Conservation (phyloP, 2,888 invertebrate species). For the Iselma pallidipennis region DNA sequence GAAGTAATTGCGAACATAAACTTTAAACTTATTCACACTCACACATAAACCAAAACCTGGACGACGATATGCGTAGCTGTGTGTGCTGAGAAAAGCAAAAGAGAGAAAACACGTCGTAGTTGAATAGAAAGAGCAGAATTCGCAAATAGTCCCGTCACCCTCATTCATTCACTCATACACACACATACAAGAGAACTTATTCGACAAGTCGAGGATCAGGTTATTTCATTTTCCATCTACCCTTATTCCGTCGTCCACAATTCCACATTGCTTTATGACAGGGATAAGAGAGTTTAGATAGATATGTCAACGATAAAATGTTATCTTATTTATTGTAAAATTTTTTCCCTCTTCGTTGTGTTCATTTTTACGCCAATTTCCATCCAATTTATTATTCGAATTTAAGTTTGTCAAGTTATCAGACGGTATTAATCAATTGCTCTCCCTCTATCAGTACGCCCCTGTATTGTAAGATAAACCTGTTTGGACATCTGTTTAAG, state of each 20-base stretch:
- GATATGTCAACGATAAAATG: constrained; percentile 41
- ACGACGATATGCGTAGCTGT: not conserved
- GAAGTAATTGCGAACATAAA: constrained; percentile 25
- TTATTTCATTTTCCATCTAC: constrained; percentile 40
- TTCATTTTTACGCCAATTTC: constrained; percentile 5
- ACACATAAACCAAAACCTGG: constrained; percentile 7
- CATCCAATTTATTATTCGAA: constrained; percentile 21
- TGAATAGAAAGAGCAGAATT: not conserved
- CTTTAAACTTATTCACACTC: constrained; percentile 21
- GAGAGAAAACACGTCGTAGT: not conserved
- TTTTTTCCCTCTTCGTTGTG: constrained; percentile 5
- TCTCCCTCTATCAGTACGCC: constrained; percentile 8
- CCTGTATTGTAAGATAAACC: constrained; percentile 5
- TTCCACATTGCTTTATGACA: constrained; percentile 39
- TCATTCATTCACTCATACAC: constrained; percentile 13
- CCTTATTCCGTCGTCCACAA: constrained; percentile 33
- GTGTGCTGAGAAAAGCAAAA: not conserved
- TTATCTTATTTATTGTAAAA: constrained; percentile 10
- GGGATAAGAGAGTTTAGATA: constrained; percentile 40
- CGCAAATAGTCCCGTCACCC: not conserved
- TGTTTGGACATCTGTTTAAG: constrained; percentile 16
- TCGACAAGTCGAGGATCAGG: constrained; percentile 30
- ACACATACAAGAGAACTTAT: constrained; percentile 7
- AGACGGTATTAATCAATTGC: not conserved
- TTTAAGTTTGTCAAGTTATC: constrained; percentile 15